Evolutionary conservation across 2,113 vertebrate genomes (phyloP), one percentile per base, ranked within the genome.

Genomic region (Paratilapia polleni): DNA sequence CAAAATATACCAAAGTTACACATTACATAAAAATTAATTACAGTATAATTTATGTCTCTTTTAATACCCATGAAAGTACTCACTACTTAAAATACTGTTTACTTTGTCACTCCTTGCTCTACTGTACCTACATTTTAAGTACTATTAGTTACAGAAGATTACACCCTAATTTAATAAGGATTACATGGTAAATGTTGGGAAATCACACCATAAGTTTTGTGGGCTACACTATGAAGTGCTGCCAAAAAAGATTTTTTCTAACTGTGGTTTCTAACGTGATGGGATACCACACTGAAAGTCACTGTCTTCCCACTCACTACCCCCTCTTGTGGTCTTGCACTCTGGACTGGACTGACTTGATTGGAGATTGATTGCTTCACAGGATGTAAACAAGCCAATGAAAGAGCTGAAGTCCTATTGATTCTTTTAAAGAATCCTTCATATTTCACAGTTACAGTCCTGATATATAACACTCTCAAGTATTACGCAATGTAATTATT

Each of bases 261-360:
- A 5, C 41, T 43, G 41, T 14, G 13, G 66, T 4, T 28, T 43
- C 20, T 11, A 56, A 58, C 22, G 56, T 61, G 36, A 9, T 52
- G 11, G 61, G n/a, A 52, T 47, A 26, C 13, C 60, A 26, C 24
- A 7, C 10, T 41, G 58, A 66, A 15, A 15, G 22, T 49, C 58
- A 49, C 56, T 20, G 66, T 38, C 61, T 22, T 17, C 26, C 28
- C 36, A 13, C 75, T 77, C 59, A 77, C 74, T 87, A 84, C 87
- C 80, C 86, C 90, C 90, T 88, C 90, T 90, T 78, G 82, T 89
- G 90, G 87, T 70, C 14, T 79, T 64, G 47, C 6, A 13, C 6
- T 26, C 62, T 58, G 43, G 47, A 36, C 47, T 60, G 19, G 12
- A 4, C 12, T 43, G 12, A 43, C 13, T 14, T 43, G 7, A 19